Evolutionary conservation across 2,888 invertebrate genomes (phyloP).

Genomic region (Frankliniella intonsa): DNA sequence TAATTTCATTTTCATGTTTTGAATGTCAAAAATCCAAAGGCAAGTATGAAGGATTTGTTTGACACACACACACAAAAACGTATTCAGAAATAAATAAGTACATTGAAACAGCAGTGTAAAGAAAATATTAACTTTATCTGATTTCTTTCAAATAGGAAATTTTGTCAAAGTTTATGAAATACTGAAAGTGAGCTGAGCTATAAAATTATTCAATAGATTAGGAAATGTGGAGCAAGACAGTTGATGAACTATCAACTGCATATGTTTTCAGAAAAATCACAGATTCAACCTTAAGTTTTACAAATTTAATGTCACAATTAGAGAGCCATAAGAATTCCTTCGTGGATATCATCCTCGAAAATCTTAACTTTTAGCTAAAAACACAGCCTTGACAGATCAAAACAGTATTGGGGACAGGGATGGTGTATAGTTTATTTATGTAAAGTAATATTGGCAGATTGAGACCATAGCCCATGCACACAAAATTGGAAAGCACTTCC

Average conservation of each 20-base stretch:
- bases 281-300: background rate
- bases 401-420: background rate
- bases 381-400: background rate
- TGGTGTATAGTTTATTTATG: background rate
- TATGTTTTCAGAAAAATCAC: too few relatives aligned
- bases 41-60: background rate
- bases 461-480: slow-evolving; percentile 12
- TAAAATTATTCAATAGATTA: too few relatives aligned
- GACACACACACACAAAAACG: background rate
- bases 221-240: too few relatives aligned
- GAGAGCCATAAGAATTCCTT: background rate
- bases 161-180: too few relatives aligned
- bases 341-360: background rate
- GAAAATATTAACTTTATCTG: too few relatives aligned
- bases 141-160: too few relatives aligned
- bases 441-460: background rate
- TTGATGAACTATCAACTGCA: too few relatives aligned
- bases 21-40: background rate
- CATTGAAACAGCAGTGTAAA: too few relatives aligned
- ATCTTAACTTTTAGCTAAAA: background rate
- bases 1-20: background rate
- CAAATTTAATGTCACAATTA: background rate
- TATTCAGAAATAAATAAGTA: too few relatives aligned
- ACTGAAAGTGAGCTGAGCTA: too few relatives aligned
- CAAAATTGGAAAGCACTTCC: background rate